Evolutionary conservation across 2,113 vertebrate species (phyloP).

Genomic region (Xiphias gladius): DNA sequence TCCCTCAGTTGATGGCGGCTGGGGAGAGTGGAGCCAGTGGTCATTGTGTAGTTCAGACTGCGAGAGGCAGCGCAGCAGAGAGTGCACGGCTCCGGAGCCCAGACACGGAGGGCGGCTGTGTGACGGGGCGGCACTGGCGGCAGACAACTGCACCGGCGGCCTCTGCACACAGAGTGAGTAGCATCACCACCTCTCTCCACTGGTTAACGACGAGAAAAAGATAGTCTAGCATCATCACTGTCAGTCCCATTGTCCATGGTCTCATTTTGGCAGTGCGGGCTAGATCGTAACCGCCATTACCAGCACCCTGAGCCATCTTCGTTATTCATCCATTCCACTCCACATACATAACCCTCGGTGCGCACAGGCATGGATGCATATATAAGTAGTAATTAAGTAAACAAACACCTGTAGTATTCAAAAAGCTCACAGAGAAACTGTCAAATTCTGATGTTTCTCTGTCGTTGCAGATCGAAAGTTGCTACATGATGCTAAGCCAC

Average conservation of each 20-base stretch:
- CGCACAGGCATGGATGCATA: conserved; percentile 19
- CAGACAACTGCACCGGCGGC: conserved; percentile 96
- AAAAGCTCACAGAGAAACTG: conserved; percentile 24
- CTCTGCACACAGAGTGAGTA: conserved; percentile 93
- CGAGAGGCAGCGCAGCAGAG: conserved; percentile 87
- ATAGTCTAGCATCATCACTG: conserved; percentile 31
- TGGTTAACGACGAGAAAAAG: not conserved
- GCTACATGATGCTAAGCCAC: conserved; percentile 93
- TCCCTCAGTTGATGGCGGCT: conserved; percentile 88
- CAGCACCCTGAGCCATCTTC: conserved; percentile 54
- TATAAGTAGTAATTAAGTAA: conserved; percentile 28
- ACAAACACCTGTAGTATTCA: not conserved
- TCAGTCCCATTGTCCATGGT: conserved; percentile 30
- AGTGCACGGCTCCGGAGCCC: conserved; percentile 89
- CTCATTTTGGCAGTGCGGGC: conserved; percentile 49
- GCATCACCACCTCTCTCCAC: not conserved
- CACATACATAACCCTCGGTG: conserved; percentile 22
- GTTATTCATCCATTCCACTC: conserved; percentile 49
- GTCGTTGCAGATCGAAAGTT: conserved; percentile 92
- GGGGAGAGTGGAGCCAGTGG: conserved; percentile 94
- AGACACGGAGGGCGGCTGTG: conserved; percentile 91
- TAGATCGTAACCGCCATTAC: conserved; percentile 53
- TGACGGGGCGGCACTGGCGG: conserved; percentile 89
- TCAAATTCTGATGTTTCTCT: conserved; percentile 76
- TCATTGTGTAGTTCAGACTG: conserved; percentile 89